These are phyloP conservation scores for Drosophila longiperda DNA, from an alignment of 2,888 invertebrate genomes.

Conservation along the genomic window DNA sequence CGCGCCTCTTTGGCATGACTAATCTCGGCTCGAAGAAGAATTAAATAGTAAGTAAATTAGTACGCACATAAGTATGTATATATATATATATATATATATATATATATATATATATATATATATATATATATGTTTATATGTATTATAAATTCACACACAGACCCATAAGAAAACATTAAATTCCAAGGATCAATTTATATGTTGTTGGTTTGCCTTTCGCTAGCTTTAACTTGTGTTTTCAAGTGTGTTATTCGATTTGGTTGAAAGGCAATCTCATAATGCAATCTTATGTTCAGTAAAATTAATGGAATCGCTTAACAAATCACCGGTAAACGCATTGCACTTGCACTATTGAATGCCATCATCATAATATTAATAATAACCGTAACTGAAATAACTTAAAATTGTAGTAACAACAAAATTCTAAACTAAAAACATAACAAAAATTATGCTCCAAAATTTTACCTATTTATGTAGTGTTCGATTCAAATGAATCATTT, in stretches of 20 bases:
- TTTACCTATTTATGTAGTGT: constrained; percentile 42
- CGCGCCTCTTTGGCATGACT: constrained; percentile 43
- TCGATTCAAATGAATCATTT: constrained; percentile 47
- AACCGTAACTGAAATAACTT: constrained; percentile 53
- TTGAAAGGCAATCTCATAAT: constrained; percentile 48
- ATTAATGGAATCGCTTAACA: constrained; percentile 71
- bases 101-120: constrained; percentile 3
- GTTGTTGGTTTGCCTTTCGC: constrained; percentile 11
- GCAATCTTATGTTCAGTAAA: constrained; percentile 52
- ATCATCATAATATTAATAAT: constrained; percentile 38
- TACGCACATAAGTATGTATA: constrained; percentile 18
- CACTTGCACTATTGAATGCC: constrained; percentile 52
- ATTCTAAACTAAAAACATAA: constrained; percentile 70
- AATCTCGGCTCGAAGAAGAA: constrained; percentile 23
- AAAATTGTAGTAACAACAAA: constrained; percentile 71
- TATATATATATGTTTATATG: constrained; percentile 8
- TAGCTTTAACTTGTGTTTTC: constrained; percentile 22
- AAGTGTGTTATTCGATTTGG: constrained; percentile 53
- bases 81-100: constrained; percentile 10
- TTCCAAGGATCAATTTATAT: constrained; percentile 28
- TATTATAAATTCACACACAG: constrained; percentile 30
- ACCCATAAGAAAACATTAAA: constrained; percentile 35
- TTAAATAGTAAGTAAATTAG: constrained; percentile 35
- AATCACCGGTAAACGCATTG: constrained; percentile 45
- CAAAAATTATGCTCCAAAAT: constrained; percentile 65